These are phyloP conservation scores for Lichenostomus cassidix DNA, from an alignment of 2,113 vertebrate species.

Conservation along the genomic window DNA sequence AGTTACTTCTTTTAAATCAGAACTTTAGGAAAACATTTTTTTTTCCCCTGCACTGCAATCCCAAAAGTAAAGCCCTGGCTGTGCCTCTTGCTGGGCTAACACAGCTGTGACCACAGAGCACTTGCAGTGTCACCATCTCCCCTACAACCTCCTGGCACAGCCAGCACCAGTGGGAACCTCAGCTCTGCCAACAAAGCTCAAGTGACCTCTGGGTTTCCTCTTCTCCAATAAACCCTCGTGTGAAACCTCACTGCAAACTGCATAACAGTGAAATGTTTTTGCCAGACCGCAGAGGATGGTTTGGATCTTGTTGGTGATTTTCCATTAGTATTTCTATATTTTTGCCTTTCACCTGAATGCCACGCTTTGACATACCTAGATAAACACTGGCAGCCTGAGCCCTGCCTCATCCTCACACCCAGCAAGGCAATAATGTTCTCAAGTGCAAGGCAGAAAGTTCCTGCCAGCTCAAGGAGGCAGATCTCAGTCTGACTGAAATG, in stretches of 20 bases:
- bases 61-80: background rate
- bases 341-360: conserved; percentile 6
- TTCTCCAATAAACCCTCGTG: background rate
- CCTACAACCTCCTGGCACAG: background rate
- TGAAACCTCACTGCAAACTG: background rate
- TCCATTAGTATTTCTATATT: background rate
- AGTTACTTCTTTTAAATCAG: background rate
- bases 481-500: conserved; percentile 49
- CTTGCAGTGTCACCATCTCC: background rate
- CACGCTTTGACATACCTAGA: background rate
- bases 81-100: background rate
- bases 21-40: background rate
- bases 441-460: background rate
- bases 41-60: background rate
- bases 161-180: background rate
- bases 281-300: background rate
- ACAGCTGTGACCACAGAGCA: fast-evolving
- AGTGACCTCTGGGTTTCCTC: background rate
- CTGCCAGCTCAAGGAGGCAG: background rate
- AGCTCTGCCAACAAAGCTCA: background rate
- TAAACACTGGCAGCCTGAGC: background rate
- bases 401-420: background rate
- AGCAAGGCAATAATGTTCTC: background rate
- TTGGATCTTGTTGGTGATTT: background rate
- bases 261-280: background rate